phyloP scores from a whole-genome alignment of 1,140 invertebrate species.

The Drosophila mojavensis region DNA sequence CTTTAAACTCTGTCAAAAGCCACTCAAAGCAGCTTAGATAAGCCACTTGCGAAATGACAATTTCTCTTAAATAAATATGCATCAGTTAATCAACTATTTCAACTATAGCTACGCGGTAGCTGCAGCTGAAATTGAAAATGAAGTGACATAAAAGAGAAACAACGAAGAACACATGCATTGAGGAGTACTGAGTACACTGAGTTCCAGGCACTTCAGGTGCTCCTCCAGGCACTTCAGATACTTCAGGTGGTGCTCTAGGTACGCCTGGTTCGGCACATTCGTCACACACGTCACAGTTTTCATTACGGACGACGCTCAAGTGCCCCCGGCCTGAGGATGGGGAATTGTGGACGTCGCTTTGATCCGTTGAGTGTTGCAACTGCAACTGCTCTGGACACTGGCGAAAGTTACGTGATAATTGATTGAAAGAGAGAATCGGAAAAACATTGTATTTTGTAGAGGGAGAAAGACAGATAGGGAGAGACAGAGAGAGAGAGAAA shows the following conservation, averaged over 20 bases:
- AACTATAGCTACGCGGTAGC: neutral
- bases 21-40: too few relatives aligned
- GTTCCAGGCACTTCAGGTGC: neutral
- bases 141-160: conserved; percentile 44
- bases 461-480: too few relatives aligned
- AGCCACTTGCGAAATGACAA: too few relatives aligned
- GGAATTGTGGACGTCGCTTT: conserved; percentile 48
- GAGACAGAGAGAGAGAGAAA: too few relatives aligned
- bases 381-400: conserved; percentile 45
- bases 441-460: too few relatives aligned
- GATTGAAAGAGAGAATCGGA: too few relatives aligned
- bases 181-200: conserved; percentile 3
- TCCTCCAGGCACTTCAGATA: neutral
- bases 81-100: too few relatives aligned
- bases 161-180: conserved; percentile 9
- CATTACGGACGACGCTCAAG: conserved; percentile 68
- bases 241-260: too few relatives aligned
- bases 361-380: conserved; percentile 61
- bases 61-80: too few relatives aligned
- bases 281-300: conserved; percentile 65
- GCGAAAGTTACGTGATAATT: too few relatives aligned
- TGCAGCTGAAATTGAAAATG: conserved; percentile 76
- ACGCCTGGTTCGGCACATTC: conserved; percentile 1
- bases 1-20: too few relatives aligned
- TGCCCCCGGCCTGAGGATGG: conserved; percentile 56